A percentile compares a stretch with the other conserved stretches of the same genome.
Evolutionary conservation across 2,113 vertebrate species (phyloP).

Genomic region (Hydropotes inermis): DNA sequence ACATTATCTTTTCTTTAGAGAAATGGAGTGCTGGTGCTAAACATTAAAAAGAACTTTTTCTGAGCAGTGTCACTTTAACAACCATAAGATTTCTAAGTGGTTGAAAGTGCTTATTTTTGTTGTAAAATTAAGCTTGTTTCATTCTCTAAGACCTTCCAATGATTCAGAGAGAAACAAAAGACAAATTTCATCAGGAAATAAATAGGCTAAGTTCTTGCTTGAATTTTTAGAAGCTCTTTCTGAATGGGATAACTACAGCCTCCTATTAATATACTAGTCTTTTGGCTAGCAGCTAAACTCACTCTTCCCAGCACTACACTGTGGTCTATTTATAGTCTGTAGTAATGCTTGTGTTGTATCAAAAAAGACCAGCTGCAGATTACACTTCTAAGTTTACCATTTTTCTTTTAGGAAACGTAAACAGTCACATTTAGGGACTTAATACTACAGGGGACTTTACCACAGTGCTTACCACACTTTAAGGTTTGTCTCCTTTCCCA

Average conservation of each 20-base stretch:
- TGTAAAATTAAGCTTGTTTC: conserved; percentile 19
- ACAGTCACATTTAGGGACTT: not conserved
- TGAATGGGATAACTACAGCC: not conserved
- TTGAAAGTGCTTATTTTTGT: not conserved
- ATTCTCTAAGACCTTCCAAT: not conserved
- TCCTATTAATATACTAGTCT: not conserved
- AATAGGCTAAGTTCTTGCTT: not conserved
- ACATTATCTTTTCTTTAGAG: not conserved
- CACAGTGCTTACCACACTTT: not conserved
- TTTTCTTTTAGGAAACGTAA: not conserved
- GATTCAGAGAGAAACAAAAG: conserved; percentile 8
- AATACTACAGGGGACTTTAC: not conserved
- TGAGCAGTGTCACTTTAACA: not conserved
- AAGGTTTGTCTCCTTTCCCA: not conserved
- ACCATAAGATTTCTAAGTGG: not conserved
- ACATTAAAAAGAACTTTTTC: conserved; percentile 1
- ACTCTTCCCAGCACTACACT: not conserved
- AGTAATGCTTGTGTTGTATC: not conserved
- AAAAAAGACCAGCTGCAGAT: not conserved
- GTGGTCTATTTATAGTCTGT: not conserved
- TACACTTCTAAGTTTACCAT: not conserved
- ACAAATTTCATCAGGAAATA: conserved; percentile 7
- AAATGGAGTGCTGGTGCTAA: not conserved
- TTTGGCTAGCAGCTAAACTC: not conserved
- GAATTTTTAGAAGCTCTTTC: conserved; percentile 7